These are phyloP conservation scores for Pantherophis vulpinus DNA, from an alignment of 2,797 vertebrate genomes.

Conservation along the genomic window DNA sequence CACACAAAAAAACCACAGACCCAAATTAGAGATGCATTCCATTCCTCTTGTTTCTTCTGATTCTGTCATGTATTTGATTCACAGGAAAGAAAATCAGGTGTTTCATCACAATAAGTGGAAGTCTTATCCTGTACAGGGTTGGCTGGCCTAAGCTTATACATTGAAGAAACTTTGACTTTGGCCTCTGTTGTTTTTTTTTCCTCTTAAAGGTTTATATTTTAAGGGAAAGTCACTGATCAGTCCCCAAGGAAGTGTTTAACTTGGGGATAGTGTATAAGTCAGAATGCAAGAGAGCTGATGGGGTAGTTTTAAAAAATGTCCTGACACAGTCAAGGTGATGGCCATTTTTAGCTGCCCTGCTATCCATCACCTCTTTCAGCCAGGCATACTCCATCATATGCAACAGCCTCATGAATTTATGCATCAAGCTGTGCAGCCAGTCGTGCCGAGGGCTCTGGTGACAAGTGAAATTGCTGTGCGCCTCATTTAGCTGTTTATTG, in stretches of 20 bases:
- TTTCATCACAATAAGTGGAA: slow-evolving; percentile 51
- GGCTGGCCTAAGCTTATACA: slow-evolving; percentile 45
- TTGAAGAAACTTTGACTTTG: slow-evolving; percentile 54
- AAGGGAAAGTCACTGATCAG: slow-evolving; percentile 62
- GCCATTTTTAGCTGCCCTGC: slow-evolving; percentile 83
- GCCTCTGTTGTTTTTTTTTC: neutral
- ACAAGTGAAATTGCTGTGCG: slow-evolving; percentile 85
- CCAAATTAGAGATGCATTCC: slow-evolving; percentile 27
- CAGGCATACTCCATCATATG: slow-evolving; percentile 84
- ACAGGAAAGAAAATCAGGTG: slow-evolving; percentile 45
- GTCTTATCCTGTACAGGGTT: slow-evolving; percentile 29
- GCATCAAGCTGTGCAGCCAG: slow-evolving; percentile 84
- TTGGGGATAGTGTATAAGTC: slow-evolving; percentile 69
- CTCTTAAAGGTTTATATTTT: slow-evolving; percentile 5
- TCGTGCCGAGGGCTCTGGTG: slow-evolving; percentile 82
- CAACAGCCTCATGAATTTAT: slow-evolving; percentile 86
- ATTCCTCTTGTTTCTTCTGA: slow-evolving; percentile 47
- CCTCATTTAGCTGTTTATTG: slow-evolving; percentile 87
- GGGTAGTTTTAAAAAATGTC: slow-evolving; percentile 82
- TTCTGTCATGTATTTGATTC: slow-evolving; percentile 42
- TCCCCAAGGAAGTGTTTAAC: slow-evolving; percentile 58
- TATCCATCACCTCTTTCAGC: slow-evolving; percentile 84
- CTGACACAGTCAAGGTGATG: slow-evolving; percentile 86
- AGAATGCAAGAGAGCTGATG: slow-evolving; percentile 78
- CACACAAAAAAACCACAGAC: neutral